Percentiles rank a stretch among this genome's conserved stretches.
These are phyloP conservation scores for Dynastes hyllus DNA, from an alignment of 2,888 invertebrate species.

Conservation along the genomic window DNA sequence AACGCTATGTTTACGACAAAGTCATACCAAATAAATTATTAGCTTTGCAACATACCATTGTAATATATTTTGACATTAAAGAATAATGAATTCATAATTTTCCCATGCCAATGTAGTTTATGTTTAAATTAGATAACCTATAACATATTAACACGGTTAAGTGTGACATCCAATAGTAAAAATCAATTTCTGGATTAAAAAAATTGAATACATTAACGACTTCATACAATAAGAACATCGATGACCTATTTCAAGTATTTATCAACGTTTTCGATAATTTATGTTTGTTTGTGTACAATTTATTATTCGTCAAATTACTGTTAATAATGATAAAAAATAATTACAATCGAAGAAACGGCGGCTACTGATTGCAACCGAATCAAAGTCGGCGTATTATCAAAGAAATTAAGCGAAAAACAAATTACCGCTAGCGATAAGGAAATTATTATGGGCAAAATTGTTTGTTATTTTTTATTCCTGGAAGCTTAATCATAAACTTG, in stretches of 20 bases:
- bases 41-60: too few relatives aligned
- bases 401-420: constrained; percentile 44
- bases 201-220: too few relatives aligned
- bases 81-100: too few relatives aligned
- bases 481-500: constrained; percentile 47
- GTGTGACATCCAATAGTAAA: not conserved
- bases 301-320: constrained; percentile 31
- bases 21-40: too few relatives aligned
- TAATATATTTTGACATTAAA: too few relatives aligned
- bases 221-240: not conserved
- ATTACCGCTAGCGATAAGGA: constrained; percentile 41
- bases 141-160: constrained; percentile 1
- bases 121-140: constrained; percentile 14
- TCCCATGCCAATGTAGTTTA: too few relatives aligned
- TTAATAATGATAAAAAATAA: constrained; percentile 42
- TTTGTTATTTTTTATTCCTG: constrained; percentile 45
- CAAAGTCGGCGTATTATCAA: constrained; percentile 33
- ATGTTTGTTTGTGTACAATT: constrained; percentile 10
- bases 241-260: constrained; percentile 16
- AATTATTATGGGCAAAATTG: constrained; percentile 43
- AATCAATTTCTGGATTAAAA: not conserved
- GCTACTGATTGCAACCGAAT: constrained; percentile 37
- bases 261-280: constrained; percentile 30
- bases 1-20: too few relatives aligned
- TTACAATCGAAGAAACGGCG: constrained; percentile 33